Evolutionary conservation across 2,888 invertebrate genomes (phyloP).

Genomic region (Tipula unca): DNA sequence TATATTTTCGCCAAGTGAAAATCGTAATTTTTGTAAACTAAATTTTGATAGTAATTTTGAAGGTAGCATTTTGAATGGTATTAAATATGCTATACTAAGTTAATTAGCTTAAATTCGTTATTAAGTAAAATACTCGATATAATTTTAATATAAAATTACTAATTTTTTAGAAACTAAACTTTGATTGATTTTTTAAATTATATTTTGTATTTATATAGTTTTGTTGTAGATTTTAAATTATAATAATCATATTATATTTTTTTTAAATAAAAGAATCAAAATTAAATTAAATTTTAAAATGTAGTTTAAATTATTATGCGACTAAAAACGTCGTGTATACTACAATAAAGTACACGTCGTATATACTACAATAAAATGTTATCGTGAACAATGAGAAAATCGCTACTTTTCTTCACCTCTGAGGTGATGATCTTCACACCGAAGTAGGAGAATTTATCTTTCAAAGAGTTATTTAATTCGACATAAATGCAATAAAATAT

Average conservation of each 20-base stretch:
- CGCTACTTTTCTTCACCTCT: no score
- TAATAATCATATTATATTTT: not conserved
- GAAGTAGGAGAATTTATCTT: no score
- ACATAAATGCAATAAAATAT: no score
- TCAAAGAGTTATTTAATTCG: no score
- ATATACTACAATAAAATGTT: no score
- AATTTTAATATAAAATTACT: not conserved
- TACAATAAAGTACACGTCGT: no score
- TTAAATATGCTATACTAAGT: conserved; percentile 29
- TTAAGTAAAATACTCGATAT: not conserved
- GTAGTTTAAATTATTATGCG: no score
- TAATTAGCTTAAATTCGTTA: not conserved
- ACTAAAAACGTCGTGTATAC: no score
- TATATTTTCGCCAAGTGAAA: conserved; percentile 31
- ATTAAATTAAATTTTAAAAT: no score
- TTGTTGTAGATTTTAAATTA: not conserved
- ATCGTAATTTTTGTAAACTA: conserved; percentile 17
- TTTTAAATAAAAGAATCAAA: not conserved
- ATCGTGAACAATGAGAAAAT: no score
- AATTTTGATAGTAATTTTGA: conserved; percentile 28
- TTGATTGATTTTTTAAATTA: not conserved
- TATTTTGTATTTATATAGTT: not conserved
- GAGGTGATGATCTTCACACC: no score
- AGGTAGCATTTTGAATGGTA: conserved; percentile 37
- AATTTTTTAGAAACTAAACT: not conserved